phyloP scores from a whole-genome alignment of 2,113 vertebrate genomes.

The Tylochromis polylepis region DNA sequence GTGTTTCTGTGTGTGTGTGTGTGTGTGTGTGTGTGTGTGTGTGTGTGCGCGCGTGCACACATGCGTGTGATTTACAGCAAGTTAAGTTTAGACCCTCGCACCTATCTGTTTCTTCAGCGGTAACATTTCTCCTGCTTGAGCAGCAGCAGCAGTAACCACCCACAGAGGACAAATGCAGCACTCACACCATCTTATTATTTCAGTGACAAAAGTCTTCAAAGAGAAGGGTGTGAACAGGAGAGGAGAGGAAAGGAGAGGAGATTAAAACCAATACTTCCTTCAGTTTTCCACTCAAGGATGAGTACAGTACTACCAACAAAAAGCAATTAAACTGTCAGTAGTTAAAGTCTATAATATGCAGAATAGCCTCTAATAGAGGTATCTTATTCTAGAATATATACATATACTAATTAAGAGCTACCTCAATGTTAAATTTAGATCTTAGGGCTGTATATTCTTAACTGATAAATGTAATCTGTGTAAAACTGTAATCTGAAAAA shows the following conservation, averaged over 20 bases:
- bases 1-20: neutral
- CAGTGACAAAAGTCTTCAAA: conserved; percentile 28
- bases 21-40: neutral
- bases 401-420: neutral
- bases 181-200: conserved; percentile 55
- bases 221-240: neutral
- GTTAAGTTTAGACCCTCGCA: conserved; percentile 64
- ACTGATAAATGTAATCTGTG: neutral
- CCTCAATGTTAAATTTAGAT: neutral
- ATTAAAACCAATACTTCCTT: neutral
- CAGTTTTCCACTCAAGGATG: neutral
- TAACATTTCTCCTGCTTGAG: conserved; percentile 6
- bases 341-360: neutral
- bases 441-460: neutral
- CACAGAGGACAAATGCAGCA: conserved; percentile 23
- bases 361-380: neutral
- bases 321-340: neutral
- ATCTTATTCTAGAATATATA: neutral
- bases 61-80: conserved; percentile 48
- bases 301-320: neutral
- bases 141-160: conserved; percentile 20
- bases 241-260: neutral
- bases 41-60: neutral
- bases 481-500: neutral
- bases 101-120: conserved; percentile 50